Conservation (phyloP, 2,888 invertebrate species). For the Meteorus colon region DNA sequence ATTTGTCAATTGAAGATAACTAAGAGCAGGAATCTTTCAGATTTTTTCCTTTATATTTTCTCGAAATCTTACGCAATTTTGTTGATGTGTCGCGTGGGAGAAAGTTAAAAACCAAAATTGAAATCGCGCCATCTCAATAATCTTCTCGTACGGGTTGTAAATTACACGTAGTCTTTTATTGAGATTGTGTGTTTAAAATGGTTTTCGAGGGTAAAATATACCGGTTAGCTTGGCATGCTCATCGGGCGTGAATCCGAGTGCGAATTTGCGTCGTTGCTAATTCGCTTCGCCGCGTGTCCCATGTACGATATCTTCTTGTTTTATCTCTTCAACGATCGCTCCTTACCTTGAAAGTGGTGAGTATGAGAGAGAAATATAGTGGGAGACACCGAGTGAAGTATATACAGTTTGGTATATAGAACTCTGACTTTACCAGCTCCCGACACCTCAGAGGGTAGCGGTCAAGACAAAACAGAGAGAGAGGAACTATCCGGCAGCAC, state of each 20-base stretch:
- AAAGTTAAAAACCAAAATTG: neutral
- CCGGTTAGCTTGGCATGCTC: constrained; percentile 11
- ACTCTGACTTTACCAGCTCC: constrained; percentile 52
- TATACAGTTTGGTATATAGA: neutral
- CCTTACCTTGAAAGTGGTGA: constrained; percentile 52
- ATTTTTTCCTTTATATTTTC: neutral
- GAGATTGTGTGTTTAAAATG: neutral
- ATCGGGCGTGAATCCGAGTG: constrained; percentile 38
- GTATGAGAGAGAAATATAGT: neutral
- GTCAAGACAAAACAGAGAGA: constrained; percentile 10
- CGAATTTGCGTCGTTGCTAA: constrained; percentile 54
- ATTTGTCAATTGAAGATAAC: too few relatives aligned
- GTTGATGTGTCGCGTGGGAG: neutral
- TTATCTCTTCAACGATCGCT: constrained; percentile 53
- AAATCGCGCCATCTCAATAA: neutral
- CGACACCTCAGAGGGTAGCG: constrained; percentile 58
- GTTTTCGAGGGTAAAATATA: constrained; percentile 1
- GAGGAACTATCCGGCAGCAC: constrained; percentile 17
- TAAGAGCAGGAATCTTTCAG: too few relatives aligned
- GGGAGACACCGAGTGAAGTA: constrained; percentile 34
- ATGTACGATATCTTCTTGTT: constrained; percentile 26
- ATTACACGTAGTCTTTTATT: neutral
- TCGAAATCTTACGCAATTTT: neutral
- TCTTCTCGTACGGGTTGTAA: neutral
- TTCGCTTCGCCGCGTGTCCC: constrained; percentile 54